Evolutionary conservation across 2,888 invertebrate species (phyloP).

Genomic region (Epinotia ramella): DNA sequence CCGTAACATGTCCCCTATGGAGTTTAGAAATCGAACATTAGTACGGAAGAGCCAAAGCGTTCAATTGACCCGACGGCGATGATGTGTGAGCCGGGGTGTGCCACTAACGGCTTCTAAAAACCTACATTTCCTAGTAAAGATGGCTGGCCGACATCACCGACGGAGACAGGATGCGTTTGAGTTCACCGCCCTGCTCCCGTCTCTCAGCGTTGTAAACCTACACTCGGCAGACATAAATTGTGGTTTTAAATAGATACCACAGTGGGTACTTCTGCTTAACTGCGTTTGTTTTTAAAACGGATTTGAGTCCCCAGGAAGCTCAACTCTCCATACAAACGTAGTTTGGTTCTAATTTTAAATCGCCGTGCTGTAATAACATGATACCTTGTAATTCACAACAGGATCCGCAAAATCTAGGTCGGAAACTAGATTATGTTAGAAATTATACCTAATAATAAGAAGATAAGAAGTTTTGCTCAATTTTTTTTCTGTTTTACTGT

Average conservation of each 20-base stretch:
- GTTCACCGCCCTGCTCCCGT: conserved; percentile 73
- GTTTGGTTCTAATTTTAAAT: too few relatives aligned
- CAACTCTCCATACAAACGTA: too few relatives aligned
- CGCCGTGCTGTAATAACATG: too few relatives aligned
- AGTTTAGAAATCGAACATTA: conserved; percentile 59
- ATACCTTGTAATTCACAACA: too few relatives aligned
- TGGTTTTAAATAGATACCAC: conserved; percentile 66
- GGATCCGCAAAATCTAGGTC: too few relatives aligned
- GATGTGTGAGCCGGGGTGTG: conserved; percentile 70
- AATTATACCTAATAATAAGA: too few relatives aligned
- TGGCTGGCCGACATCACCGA: conserved; percentile 72
- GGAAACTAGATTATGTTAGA: too few relatives aligned
- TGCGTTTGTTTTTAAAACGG: conserved; percentile 46
- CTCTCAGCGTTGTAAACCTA: conserved; percentile 69
- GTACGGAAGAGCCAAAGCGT: conserved; percentile 62
- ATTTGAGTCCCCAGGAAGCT: background rate
- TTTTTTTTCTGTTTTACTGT: too few relatives aligned
- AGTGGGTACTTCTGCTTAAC: conserved; percentile 52
- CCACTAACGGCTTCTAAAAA: conserved; percentile 79
- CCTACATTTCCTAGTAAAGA: conserved; percentile 80
- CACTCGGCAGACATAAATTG: conserved; percentile 70
- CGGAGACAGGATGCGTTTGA: conserved; percentile 78
- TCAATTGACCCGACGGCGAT: conserved; percentile 73
- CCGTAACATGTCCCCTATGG: conserved; percentile 47
- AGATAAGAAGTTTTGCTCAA: too few relatives aligned